Percentiles rank a stretch among this genome's conserved stretches.
These are phyloP conservation scores for Fragariocoptes setiger DNA, from an alignment of 1,140 invertebrate genomes.

Conservation along the genomic window DNA sequence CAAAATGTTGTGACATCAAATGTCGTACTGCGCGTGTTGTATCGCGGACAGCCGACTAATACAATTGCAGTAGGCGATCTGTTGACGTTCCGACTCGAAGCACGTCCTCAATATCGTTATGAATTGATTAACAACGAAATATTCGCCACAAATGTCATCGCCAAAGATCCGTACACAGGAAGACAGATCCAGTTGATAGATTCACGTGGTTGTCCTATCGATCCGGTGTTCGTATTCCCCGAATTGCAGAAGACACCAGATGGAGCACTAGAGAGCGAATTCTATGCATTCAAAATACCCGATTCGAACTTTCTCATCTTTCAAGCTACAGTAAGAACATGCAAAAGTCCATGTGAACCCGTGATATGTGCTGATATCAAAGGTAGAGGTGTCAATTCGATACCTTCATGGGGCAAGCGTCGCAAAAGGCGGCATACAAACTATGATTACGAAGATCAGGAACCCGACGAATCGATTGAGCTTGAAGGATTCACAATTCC, in stretches of 20 bases:
- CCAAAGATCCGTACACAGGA: constrained; percentile 61
- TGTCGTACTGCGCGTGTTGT: constrained; percentile 46
- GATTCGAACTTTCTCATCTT: constrained; percentile 75
- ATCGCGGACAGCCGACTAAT: constrained; percentile 57
- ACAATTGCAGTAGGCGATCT: constrained; percentile 78
- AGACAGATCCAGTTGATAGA: constrained; percentile 60
- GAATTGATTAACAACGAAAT: constrained; percentile 26
- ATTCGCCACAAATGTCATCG: constrained; percentile 70
- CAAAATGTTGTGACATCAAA: constrained; percentile 60
- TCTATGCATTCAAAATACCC: constrained; percentile 76
- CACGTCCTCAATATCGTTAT: constrained; percentile 35
- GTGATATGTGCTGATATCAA: constrained; percentile 15
- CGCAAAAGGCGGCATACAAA: constrained; percentile 2
- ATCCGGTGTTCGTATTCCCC: constrained; percentile 56
- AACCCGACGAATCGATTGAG: background rate
- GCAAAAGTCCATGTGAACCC: constrained; percentile 54
- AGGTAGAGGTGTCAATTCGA: constrained; percentile 5
- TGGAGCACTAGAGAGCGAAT: constrained; percentile 51
- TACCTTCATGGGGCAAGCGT: constrained; percentile 13
- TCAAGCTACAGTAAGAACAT: constrained; percentile 59
- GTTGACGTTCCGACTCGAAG: constrained; percentile 52
- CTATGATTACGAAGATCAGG: background rate
- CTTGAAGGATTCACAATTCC: constrained; percentile 3
- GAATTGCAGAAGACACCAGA: constrained; percentile 49
- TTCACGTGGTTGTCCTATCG: constrained; percentile 54